phyloP scores from a whole-genome alignment of 2,888 invertebrate genomes.

The Polia nebulosa region DNA sequence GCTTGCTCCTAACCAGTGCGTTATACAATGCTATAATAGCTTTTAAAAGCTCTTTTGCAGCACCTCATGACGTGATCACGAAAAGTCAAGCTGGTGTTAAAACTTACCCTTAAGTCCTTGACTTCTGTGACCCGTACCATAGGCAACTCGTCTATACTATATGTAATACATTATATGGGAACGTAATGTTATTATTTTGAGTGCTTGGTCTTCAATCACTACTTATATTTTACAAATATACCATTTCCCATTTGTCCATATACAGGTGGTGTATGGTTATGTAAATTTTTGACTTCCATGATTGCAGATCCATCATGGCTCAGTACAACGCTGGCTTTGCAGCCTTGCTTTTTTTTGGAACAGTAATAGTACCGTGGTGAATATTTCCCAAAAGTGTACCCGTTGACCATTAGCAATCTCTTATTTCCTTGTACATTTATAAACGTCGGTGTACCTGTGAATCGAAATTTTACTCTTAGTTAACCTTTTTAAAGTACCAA shows the following conservation, averaged over 20 bases:
- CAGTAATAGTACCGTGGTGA: neutral
- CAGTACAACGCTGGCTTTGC: neutral
- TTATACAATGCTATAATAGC: too few species aligned
- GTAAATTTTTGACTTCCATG: neutral
- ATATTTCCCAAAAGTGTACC: neutral
- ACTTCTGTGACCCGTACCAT: too few species aligned
- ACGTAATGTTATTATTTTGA: too few species aligned
- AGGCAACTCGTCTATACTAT: too few species aligned
- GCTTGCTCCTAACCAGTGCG: too few species aligned
- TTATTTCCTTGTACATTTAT: neutral
- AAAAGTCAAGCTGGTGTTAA: too few species aligned
- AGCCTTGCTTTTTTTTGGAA: neutral
- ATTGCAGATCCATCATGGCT: neutral
- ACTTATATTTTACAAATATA: constrained; percentile 23
- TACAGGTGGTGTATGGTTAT: neutral
- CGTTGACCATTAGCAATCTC: neutral
- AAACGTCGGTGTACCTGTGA: neutral
- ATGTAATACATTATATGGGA: too few species aligned
- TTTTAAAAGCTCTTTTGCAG: too few species aligned
- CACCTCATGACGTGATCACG: too few species aligned
- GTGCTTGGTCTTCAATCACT: neutral
- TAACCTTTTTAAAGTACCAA: neutral
- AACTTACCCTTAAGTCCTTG: too few species aligned
- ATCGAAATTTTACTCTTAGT: neutral
- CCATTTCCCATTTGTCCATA: constrained; percentile 12